Percentiles rank a stretch among this genome's conserved stretches.
Evolutionary conservation across 2,797 vertebrate genomes (phyloP).

Genomic region (Sebastes steindachneri): DNA sequence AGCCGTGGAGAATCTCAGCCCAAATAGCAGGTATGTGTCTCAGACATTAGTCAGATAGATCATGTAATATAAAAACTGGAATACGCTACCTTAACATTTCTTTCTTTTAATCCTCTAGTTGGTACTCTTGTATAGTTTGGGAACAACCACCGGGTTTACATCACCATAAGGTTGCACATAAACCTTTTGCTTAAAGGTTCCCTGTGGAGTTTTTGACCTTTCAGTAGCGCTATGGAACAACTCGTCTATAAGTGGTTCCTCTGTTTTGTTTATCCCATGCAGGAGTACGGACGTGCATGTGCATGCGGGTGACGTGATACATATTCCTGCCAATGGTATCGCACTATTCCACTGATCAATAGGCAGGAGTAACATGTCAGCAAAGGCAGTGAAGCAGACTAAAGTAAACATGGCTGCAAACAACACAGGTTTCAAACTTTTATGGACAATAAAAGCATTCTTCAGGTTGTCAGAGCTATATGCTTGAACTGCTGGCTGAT

Average conservation of each 20-base stretch:
- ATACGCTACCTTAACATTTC: background rate
- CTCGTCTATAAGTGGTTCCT: background rate
- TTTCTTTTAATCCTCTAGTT: background rate
- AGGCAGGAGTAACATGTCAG: background rate
- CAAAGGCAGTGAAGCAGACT: too few relatives aligned
- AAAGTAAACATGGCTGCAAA: too few relatives aligned
- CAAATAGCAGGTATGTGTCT: slow-evolving; percentile 90
- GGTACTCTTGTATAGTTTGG: background rate
- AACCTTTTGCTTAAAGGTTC: background rate
- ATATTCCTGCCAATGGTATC: background rate
- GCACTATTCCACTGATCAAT: background rate
- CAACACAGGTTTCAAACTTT: background rate
- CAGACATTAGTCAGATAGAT: background rate
- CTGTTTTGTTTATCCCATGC: background rate
- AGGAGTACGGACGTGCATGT: background rate
- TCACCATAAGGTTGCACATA: background rate
- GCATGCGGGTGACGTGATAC: background rate
- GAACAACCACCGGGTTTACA: background rate
- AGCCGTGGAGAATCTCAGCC: slow-evolving; percentile 96
- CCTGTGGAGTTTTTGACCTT: background rate
- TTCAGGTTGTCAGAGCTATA: background rate
- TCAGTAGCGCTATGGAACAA: too few relatives aligned
- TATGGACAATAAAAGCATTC: background rate
- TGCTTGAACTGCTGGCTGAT: slow-evolving; percentile 11
- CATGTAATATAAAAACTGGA: background rate